A percentile compares a stretch with the other conserved stretches of the same genome.
Conservation (phyloP, 2,113 vertebrate species). For the Catharus minimus region DNA sequence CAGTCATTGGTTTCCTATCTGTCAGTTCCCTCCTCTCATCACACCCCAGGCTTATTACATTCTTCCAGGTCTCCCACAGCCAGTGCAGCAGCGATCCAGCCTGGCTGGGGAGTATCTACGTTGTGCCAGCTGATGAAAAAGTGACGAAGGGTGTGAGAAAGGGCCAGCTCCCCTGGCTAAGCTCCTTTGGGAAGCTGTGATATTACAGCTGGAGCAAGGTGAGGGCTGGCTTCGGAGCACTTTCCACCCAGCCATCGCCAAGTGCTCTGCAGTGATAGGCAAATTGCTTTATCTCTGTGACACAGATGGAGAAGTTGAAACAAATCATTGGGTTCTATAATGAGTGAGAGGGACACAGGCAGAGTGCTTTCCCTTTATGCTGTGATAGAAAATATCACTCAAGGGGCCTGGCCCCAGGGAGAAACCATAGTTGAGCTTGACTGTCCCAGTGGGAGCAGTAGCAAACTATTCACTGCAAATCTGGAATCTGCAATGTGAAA, state of each 20-base stretch:
- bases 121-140: neutral
- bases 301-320: constrained; percentile 48
- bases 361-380: neutral
- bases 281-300: constrained; percentile 52
- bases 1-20: neutral
- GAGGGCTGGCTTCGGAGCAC: neutral
- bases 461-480: neutral
- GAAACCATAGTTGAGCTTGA: neutral
- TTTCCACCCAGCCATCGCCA: neutral
- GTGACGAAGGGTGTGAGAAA: neutral
- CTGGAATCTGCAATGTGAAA: neutral
- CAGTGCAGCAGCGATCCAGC: neutral
- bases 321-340: constrained; percentile 6
- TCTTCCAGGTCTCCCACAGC: neutral
- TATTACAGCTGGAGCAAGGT: neutral
- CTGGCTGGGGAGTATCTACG: neutral
- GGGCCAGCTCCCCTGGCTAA: neutral
- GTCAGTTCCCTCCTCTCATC: neutral
- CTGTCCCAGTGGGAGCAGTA: neutral
- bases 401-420: neutral
- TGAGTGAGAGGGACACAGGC: neutral
- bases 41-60: neutral
- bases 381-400: neutral
- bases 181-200: neutral
- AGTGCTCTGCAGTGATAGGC: constrained; percentile 27